Base-by-base conservation (phyloP, 2,797 vertebrate species). In the Odontamblyopus rebecca region DNA sequence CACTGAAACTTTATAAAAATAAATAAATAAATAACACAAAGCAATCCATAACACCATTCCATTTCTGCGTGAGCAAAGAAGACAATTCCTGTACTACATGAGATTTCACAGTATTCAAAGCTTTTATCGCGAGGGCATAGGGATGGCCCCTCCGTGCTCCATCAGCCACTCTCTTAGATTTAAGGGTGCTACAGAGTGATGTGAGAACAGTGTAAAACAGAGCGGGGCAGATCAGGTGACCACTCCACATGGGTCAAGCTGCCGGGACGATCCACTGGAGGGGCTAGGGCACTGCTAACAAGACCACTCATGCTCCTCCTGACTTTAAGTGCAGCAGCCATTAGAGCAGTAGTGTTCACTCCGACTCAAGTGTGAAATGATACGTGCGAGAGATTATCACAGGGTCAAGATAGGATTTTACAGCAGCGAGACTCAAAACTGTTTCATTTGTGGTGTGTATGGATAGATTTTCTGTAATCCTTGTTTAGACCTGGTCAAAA, bases 161-260 rank as follows among this genome's bases (percentile, higher is more conserved):
- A 63, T 67, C 50, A 63, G 67, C 63, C 67, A 67, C 69, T 70
- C 29, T 53, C 32, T 74, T 67, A 70, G 44, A 60, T 27, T 70
- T 18, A 44, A 66, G 75, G 72, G 77, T 68, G 30, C 29, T 27
- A 15, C 73, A 16, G 69, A n/a, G 72, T 59, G 70, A 51, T 74
- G 56, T 6, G 9, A 63, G 75, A 78, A 75, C 69, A 83, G 68
- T 32, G 29, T 71, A 67, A 44, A 82, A 56, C 72, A 66, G 67
- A 78, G 69, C 18, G 67, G 7, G 13, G 76, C 79, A 76, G 85
- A 91, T 92, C 89, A 91, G 88, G 86, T 90, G 87, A 89, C 85
- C 86, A 89, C 93, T 94, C 78, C 82, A 89, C 87, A 75, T 2
- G 30, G 92, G 90, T 93, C 91, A 88, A 92, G 91, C 86, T 89